Percentiles rank a stretch among this genome's conserved stretches.
Evolutionary conservation across 2,113 vertebrate genomes (phyloP).

Genomic region (Trinectes maculatus): DNA sequence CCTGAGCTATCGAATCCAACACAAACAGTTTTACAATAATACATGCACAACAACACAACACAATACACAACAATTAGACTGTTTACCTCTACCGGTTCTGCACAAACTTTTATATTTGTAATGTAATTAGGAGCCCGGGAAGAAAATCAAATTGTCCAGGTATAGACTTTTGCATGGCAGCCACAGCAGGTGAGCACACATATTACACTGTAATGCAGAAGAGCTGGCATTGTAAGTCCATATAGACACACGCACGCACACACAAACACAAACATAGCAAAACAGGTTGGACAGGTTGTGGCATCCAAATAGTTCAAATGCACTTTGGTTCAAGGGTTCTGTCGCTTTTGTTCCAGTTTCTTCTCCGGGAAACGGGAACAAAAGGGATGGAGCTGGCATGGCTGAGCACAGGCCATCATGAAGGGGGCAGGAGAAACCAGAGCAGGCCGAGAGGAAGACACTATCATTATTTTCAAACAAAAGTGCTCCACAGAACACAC

Average conservation of each 20-base stretch:
- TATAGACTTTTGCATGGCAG: background rate
- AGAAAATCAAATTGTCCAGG: background rate
- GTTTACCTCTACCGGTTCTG: background rate
- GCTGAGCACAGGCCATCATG: conserved; percentile 22
- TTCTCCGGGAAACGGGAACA: conserved; percentile 29
- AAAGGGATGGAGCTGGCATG: conserved; percentile 19
- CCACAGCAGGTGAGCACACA: background rate
- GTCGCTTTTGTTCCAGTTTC: conserved; percentile 38
- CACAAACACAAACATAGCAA: background rate
- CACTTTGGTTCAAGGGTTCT: conserved; percentile 26
- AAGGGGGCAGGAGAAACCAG: conserved; percentile 28
- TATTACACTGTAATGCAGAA: background rate
- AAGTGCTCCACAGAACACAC: conserved; percentile 51
- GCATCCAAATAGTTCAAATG: conserved; percentile 35
- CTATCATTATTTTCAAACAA: conserved; percentile 32
- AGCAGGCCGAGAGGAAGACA: conserved; percentile 27
- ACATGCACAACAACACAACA: background rate
- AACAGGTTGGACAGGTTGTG: conserved; percentile 68
- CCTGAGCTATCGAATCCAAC: background rate
- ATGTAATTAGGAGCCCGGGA: too few species aligned
- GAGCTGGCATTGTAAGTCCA: conserved; percentile 15
- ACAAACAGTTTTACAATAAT: background rate
- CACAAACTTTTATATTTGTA: background rate
- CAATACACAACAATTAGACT: background rate
- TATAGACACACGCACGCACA: background rate